phyloP scores from a whole-genome alignment of 2,113 vertebrate genomes.

The Notechis scutatus region DNA sequence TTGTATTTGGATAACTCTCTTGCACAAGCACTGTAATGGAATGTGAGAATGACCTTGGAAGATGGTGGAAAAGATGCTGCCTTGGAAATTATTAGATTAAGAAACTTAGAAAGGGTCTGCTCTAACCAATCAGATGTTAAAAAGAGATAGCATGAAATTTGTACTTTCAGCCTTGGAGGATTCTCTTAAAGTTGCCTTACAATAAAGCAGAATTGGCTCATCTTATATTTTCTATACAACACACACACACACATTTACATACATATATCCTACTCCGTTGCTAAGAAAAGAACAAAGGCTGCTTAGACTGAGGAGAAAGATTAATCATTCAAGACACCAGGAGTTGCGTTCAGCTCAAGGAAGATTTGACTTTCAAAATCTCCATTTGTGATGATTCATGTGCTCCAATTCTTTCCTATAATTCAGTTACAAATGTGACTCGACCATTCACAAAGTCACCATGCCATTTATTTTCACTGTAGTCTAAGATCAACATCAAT shows the following conservation, averaged over 20 bases:
- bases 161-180: neutral
- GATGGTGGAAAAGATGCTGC: neutral
- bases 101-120: neutral
- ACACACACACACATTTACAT: neutral
- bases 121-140: neutral
- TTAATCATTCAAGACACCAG: neutral
- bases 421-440: neutral
- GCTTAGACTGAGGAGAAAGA: neutral
- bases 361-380: constrained; percentile 10
- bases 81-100: neutral
- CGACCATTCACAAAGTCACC: constrained; percentile 26
- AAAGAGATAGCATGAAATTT: neutral
- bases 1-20: neutral
- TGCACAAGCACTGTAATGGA: neutral
- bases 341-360: neutral
- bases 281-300: neutral
- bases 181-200: neutral
- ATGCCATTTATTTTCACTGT: constrained; percentile 49
- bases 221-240: neutral
- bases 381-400: constrained; percentile 49
- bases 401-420: constrained; percentile 54
- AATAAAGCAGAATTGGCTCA: neutral
- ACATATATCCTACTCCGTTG: neutral
- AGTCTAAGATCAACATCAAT: constrained; percentile 41
- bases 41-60: neutral